phyloP scores from a whole-genome alignment of 2,113 vertebrate species.

The Cettia cetti region DNA sequence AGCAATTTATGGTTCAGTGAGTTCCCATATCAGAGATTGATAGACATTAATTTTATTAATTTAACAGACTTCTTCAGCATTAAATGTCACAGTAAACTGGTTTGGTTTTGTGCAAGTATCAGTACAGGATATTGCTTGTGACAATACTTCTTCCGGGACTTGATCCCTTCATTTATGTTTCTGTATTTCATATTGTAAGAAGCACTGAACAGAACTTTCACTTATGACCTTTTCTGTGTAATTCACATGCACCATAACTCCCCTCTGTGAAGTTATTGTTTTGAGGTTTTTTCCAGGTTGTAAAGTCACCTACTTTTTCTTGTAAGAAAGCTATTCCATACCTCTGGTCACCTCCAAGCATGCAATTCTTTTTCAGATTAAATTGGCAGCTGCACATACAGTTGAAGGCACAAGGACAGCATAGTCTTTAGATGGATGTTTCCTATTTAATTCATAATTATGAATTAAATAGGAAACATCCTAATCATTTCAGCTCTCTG shows the following conservation, averaged over 20 bases:
- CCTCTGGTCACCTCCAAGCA: neutral
- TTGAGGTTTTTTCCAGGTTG: neutral
- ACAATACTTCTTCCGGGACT: neutral
- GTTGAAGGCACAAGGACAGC: neutral
- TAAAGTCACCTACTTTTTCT: neutral
- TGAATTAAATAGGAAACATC: no score
- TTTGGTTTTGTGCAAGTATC: neutral
- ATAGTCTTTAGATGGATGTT: neutral
- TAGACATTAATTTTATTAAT: neutral
- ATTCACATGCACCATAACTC: neutral
- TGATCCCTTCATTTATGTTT: neutral
- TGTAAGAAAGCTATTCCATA: neutral
- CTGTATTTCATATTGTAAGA: neutral
- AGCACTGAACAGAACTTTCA: neutral
- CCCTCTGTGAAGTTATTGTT: neutral
- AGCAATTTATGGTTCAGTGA: neutral
- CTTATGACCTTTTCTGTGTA: neutral
- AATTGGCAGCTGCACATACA: neutral
- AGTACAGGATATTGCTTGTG: neutral
- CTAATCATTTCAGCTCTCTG: neutral
- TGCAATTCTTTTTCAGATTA: neutral
- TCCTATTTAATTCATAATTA: neutral
- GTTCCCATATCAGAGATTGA: neutral
- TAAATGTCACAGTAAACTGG: neutral
- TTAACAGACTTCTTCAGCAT: neutral